Evolutionary conservation across 2,888 invertebrate genomes (phyloP).

Genomic region (Drosophila multiciliata): DNA sequence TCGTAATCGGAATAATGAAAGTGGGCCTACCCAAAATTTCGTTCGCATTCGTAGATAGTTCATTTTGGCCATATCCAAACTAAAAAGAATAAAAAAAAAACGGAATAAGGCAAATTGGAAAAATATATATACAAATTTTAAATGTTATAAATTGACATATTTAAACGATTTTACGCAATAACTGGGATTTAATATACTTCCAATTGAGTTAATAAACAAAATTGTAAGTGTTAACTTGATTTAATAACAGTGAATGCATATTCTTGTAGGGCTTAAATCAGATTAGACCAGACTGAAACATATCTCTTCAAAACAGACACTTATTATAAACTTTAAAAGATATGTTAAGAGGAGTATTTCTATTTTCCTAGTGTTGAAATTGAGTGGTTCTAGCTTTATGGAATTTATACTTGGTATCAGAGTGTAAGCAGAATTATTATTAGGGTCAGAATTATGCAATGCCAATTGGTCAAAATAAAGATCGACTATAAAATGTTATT

Average conservation of each 20-base stretch:
- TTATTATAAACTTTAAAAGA: neutral
- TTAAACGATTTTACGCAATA: constrained; percentile 58
- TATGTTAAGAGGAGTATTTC: neutral
- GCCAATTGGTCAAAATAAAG: constrained; percentile 29
- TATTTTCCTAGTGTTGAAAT: neutral
- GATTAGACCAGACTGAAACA: neutral
- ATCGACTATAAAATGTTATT: constrained; percentile 30
- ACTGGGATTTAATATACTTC: constrained; percentile 55
- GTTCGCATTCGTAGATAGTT: constrained; percentile 51
- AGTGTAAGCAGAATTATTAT: no score
- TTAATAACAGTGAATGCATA: neutral
- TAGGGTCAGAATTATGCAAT: constrained; percentile 52
- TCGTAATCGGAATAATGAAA: constrained; percentile 29
- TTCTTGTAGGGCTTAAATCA: neutral
- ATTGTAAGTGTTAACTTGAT: neutral
- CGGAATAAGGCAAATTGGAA: neutral
- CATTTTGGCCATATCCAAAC: constrained; percentile 55
- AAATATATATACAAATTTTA: constrained; percentile 31
- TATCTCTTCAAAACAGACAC: neutral
- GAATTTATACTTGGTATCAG: neutral
- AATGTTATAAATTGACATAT: constrained; percentile 28
- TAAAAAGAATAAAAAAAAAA: constrained; percentile 17
- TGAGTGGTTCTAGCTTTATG: neutral
- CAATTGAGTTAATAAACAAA: constrained; percentile 14
- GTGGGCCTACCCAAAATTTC: constrained; percentile 24